Conservation (phyloP, 2,113 vertebrate species). For the Psilopogon haemacephalus region DNA sequence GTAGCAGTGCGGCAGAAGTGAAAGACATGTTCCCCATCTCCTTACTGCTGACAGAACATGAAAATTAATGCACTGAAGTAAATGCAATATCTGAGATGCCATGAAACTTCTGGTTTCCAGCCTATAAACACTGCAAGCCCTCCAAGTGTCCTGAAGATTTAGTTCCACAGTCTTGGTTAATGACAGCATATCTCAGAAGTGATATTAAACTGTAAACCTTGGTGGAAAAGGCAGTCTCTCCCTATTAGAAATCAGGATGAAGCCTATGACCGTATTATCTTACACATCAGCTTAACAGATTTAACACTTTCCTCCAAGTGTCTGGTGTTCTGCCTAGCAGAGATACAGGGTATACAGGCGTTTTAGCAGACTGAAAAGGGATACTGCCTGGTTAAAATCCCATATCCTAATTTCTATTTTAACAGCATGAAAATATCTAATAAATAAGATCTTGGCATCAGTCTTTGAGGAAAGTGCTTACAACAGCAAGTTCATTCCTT, state of each 20-base stretch:
- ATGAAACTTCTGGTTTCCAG: not conserved
- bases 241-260: conserved; percentile 17
- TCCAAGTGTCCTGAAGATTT: not conserved
- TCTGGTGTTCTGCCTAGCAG: not conserved
- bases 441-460: not conserved
- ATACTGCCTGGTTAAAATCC: not conserved
- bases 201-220: conserved; percentile 45
- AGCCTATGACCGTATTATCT: not conserved
- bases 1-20: not conserved
- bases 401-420: not conserved
- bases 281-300: not conserved
- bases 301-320: not conserved
- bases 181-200: not conserved
- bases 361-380: conserved; percentile 4
- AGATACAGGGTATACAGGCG: not conserved
- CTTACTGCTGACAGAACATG: not conserved
- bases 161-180: conserved; percentile 36
- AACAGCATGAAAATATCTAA: not conserved
- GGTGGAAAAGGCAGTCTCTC: conserved; percentile 2
- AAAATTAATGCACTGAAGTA: not conserved
- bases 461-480: not conserved
- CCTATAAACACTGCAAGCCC: not conserved
- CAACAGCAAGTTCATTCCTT: not conserved
- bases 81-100: not conserved
- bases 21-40: not conserved